phyloP scores from a whole-genome alignment of 2,113 vertebrate genomes.

The Lutjanus erythropterus region DNA sequence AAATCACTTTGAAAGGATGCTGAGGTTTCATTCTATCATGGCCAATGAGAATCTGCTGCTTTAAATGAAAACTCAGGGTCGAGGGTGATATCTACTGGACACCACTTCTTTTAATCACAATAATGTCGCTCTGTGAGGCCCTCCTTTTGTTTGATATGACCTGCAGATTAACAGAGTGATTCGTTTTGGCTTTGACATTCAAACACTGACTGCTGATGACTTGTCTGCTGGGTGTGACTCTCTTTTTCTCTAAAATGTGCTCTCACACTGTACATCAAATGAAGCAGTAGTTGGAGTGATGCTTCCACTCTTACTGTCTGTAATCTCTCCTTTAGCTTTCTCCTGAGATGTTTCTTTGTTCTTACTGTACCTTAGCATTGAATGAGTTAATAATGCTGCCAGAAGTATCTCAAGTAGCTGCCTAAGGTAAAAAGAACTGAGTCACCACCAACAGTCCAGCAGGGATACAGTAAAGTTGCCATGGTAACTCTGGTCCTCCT shows the following conservation, averaged over 20 bases:
- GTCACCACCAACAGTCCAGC: background rate
- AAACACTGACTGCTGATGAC: too few species aligned
- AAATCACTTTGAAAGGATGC: too few species aligned
- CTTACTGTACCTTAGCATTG: background rate
- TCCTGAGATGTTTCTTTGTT: background rate
- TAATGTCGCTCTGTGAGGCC: too few species aligned
- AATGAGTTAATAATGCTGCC: background rate
- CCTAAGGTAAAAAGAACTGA: background rate
- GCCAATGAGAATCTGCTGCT: too few species aligned
- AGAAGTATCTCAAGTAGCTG: background rate
- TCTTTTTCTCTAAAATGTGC: background rate
- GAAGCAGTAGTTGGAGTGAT: background rate
- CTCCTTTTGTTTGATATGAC: too few species aligned
- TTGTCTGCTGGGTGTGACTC: background rate
- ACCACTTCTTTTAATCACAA: too few species aligned
- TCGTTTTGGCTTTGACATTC: too few species aligned
- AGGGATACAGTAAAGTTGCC: background rate
- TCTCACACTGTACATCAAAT: background rate
- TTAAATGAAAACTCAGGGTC: too few species aligned
- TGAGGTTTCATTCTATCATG: too few species aligned
- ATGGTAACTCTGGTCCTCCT: background rate
- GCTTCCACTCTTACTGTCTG: background rate
- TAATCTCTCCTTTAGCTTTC: background rate
- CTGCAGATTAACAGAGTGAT: too few species aligned
- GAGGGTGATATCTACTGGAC: too few species aligned